These are phyloP conservation scores for Caradrina clavipalpis DNA, from an alignment of 2,888 invertebrate genomes.

Conservation along the genomic window DNA sequence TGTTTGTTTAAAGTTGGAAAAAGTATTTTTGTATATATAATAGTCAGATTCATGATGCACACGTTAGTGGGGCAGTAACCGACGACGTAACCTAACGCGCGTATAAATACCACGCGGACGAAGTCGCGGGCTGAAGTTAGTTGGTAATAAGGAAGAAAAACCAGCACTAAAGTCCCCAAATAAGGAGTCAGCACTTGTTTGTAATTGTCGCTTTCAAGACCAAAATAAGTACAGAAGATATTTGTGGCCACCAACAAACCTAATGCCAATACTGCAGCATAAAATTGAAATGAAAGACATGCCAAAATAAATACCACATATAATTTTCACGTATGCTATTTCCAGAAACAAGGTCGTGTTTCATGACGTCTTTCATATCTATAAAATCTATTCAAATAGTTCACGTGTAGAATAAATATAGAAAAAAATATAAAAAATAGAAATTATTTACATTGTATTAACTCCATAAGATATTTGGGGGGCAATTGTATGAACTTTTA, in stretches of 20 bases:
- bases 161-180: no score
- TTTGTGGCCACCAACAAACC: slow-evolving; percentile 20
- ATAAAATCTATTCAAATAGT: slow-evolving; percentile 40
- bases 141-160: no score
- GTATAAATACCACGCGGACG: no score
- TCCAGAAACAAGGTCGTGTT: slow-evolving; percentile 54
- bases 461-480: neutral
- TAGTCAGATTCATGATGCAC: no score
- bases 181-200: neutral
- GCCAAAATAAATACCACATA: slow-evolving; percentile 50
- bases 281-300: slow-evolving; percentile 45
- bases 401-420: slow-evolving; percentile 22
- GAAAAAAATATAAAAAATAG: slow-evolving; percentile 13
- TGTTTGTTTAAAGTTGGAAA: no score
- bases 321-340: slow-evolving; percentile 45
- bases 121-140: no score
- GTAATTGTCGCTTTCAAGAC: slow-evolving; percentile 3
- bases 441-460: slow-evolving; percentile 4
- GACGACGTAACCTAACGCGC: no score
- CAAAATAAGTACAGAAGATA: slow-evolving; percentile 30
- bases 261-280: slow-evolving; percentile 43
- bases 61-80: no score
- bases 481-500: no score
- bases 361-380: slow-evolving; percentile 51
- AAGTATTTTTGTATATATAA: no score